Evolutionary conservation across 2,888 invertebrate genomes (phyloP).

Genomic region (Timandra comae): DNA sequence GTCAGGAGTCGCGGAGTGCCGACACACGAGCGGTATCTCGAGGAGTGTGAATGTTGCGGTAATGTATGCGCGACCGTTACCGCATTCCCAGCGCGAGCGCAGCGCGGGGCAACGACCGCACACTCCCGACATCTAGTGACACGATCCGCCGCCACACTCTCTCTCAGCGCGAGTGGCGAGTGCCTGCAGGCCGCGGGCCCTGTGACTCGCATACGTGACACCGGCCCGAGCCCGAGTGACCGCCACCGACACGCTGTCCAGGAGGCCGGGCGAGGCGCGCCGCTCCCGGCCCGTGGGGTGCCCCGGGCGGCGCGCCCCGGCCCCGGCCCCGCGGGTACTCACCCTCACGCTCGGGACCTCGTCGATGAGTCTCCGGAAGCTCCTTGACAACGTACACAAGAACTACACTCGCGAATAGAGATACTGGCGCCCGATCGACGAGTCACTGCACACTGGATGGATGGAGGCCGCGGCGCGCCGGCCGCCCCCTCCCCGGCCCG

Average conservation of each 20-base stretch:
- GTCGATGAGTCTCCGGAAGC: slow-evolving; percentile 13
- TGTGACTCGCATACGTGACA: slow-evolving; percentile 7
- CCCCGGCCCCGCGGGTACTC: neutral
- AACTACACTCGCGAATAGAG: slow-evolving; percentile 48
- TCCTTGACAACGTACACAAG: slow-evolving; percentile 21
- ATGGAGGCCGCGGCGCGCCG: slow-evolving; percentile 26
- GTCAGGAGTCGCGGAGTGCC: no score
- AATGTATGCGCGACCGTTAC: neutral
- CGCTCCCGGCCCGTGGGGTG: neutral
- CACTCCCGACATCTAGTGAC: slow-evolving; percentile 11
- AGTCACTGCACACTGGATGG: slow-evolving; percentile 55
- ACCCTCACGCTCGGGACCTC: slow-evolving; percentile 1
- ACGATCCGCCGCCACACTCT: slow-evolving; percentile 22
- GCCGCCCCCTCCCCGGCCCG: slow-evolving; percentile 14
- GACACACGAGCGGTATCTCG: slow-evolving; percentile 1
- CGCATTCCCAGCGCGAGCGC: neutral
- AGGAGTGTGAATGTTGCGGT: neutral
- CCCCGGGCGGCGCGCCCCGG: neutral
- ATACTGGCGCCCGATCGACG: slow-evolving; percentile 55
- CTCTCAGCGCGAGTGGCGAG: neutral
- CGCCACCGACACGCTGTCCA: no score
- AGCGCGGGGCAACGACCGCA: slow-evolving; percentile 46
- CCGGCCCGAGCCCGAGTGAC: no score
- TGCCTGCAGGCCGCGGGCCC: neutral
- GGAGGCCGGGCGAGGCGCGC: neutral